Base-by-base conservation (phyloP, 2,797 vertebrate genomes). In the Dallia pectoralis region DNA sequence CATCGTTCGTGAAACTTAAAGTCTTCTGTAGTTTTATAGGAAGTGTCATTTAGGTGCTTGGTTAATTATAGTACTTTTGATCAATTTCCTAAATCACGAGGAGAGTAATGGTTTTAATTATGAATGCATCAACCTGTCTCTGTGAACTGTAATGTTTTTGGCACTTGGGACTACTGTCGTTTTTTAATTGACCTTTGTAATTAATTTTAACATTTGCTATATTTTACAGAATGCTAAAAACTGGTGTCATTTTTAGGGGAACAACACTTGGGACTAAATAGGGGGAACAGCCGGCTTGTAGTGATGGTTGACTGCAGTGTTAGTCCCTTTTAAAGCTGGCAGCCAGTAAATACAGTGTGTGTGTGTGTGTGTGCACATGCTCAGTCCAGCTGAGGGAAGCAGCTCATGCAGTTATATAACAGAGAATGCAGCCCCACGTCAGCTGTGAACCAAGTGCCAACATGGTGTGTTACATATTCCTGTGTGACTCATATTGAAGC, bases 351-450 rank as follows among this genome's bases (percentile, higher is more conserved):
- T 44, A 44, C 40, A 70, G 67, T 44, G 36, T 25, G 71, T n/a
- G n/a, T n/a, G n/a, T n/a, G n/a, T n/a, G n/a, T n/a, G n/a, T n/a
- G 71, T 88, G 90, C 85, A 87, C 90, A 91, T 90, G 90, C 89
- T 85, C 86, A 9, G 72, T 14, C 67, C 76, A 69, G 84, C 87
- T 91, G 89, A 86, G 88, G 90, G 87, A 79, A 90, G 88, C 88
- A 85, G 87, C 88, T 93, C 91, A 92, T 92, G 90, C 90, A 88
- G 91, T 94, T 94, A 93, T 91, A 89, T 93, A 93, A 94, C 87
- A 91, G 87, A 74, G 83, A 87, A 86, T 83, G 89, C 88, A 91
- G 90, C 87, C 87, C 7, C 84, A 86, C 80, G 90, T 93, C 91
- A 93, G 90, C 91, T 93, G 84, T 74, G 91, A 90, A 91, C 89